Percentiles rank a stretch among this genome's conserved stretches.
Conservation (phyloP, 2,888 invertebrate species). For the Melanostoma scalare region DNA sequence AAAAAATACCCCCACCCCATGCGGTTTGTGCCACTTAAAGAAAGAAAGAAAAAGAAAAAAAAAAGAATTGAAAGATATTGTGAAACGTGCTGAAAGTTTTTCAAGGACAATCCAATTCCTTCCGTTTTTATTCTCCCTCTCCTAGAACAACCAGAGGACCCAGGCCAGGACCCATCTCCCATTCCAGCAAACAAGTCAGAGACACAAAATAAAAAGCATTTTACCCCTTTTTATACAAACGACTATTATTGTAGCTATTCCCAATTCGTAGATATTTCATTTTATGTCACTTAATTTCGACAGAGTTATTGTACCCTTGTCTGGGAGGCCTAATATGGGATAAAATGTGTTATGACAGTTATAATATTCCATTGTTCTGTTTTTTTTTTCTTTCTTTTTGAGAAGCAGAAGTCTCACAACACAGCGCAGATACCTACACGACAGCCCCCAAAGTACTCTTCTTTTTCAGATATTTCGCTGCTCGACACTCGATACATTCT, state of each 20-base stretch:
- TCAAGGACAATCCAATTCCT: slow-evolving; percentile 41
- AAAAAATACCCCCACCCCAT: slow-evolving; percentile 22
- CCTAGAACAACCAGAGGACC: not conserved
- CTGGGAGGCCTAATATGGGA: slow-evolving; percentile 58
- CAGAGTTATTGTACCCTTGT: slow-evolving; percentile 70
- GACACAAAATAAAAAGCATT: slow-evolving; percentile 22
- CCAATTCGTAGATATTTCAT: slow-evolving; percentile 44
- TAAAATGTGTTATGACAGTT: slow-evolving; percentile 70
- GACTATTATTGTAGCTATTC: slow-evolving; percentile 22
- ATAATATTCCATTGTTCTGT: slow-evolving; percentile 62
- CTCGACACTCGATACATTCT: slow-evolving; percentile 6
- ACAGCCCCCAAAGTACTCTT: slow-evolving; percentile 17
- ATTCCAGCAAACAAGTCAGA: not conserved
- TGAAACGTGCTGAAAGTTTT: slow-evolving; percentile 35
- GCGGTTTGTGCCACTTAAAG: slow-evolving; percentile 20
- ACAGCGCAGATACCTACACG: slow-evolving; percentile 10
- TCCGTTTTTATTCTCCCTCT: not conserved
- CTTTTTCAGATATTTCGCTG: slow-evolving; percentile 6
- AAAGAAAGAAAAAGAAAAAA: slow-evolving; percentile 19
- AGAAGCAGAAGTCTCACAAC: slow-evolving; percentile 17
- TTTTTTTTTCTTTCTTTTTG: slow-evolving; percentile 7
- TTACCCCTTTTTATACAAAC: slow-evolving; percentile 32
- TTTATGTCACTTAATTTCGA: slow-evolving; percentile 68
- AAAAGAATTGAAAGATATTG: not conserved
- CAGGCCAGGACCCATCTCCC: not conserved